Evolutionary conservation across 2,113 vertebrate genomes (phyloP), one percentile per base, ranked within the genome.

Genomic region (Sula dactylatra): DNA sequence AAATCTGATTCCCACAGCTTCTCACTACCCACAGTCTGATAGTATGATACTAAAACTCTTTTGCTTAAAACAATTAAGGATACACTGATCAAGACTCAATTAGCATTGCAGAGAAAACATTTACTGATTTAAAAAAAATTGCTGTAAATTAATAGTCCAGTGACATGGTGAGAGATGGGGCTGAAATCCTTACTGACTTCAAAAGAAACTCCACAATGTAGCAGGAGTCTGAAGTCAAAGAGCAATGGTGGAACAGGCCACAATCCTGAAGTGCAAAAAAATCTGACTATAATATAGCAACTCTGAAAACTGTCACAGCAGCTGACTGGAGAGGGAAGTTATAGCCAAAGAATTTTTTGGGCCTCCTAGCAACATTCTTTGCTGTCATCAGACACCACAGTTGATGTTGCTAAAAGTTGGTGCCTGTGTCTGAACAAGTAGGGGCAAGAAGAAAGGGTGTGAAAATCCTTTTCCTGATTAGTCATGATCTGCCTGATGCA

Each of bases 281-380:
- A 40, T 7, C n/a, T 49, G 55, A 36, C 62, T 64, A 13, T 38
- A 90, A 66, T 7, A 62, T 5, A 32, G 79, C 72, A 91, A 26
- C 24, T 76, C 77, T 72, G 66, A 56, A 65, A 85, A 78, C 36
- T 94, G 86, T 77, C 50, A 66, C 50, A 66, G 58, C 42, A 93
- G 87, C 74, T 88, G 82, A 73, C 54, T 73, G 7, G 1, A 70
- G 66, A 49, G 32, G 34, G 47, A 94, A 87, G 36, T 42, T 77
- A 61, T 2, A 87, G 81, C 49, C 73, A 82, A 94, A 72, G 74
- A 87, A 95, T 86, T 94, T 91, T 91, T 62, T 76, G 64, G 87
- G 86, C 88, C 95, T 95, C 90, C 88, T 92, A 92, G 94, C 72
- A 95, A 92, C 94, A 83, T 91, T 81, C 95, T 92, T 93, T 86